Conservation (phyloP, 2,888 invertebrate genomes). For the Chouioia cunea region DNA sequence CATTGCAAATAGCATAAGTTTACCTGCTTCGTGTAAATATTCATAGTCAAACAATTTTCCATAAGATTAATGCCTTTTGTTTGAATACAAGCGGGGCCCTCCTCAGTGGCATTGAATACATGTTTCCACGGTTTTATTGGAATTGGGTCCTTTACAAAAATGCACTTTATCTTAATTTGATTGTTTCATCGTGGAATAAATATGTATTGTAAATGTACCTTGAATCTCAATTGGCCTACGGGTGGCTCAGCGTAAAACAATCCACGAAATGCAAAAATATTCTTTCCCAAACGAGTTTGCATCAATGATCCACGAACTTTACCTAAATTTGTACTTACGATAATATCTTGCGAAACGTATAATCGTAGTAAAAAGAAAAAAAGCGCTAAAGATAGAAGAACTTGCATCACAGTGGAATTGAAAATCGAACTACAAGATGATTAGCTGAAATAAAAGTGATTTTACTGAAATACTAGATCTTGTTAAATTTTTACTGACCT, state of each 20-base stretch:
- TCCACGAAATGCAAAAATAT: constrained; percentile 31
- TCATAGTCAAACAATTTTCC: constrained; percentile 77
- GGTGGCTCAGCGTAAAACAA: constrained; percentile 32
- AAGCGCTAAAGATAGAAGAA: too few species aligned
- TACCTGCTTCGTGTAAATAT: constrained; percentile 73
- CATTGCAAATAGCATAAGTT: too few species aligned
- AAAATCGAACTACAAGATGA: too few species aligned
- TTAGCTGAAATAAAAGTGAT: too few species aligned
- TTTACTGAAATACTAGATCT: too few species aligned
- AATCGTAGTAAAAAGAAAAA: too few species aligned
- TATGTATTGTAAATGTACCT: neutral
- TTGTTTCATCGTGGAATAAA: neutral
- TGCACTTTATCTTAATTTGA: too few species aligned
- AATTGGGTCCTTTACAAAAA: constrained; percentile 68
- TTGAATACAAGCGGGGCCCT: constrained; percentile 73
- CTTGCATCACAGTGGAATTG: too few species aligned
- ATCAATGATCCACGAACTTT: constrained; percentile 19
- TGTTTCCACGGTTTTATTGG: constrained; percentile 70
- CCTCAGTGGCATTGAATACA: constrained; percentile 72
- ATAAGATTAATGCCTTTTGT: constrained; percentile 63
- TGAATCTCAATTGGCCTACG: constrained; percentile 14
- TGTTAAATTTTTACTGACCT: too few species aligned
- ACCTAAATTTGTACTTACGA: constrained; percentile 8
- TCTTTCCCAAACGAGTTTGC: constrained; percentile 29
- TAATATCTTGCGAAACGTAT: neutral